A percentile compares a stretch with the other conserved stretches of the same genome.
Conservation (phyloP, 2,888 invertebrate species). For the Heliconius cydno region DNA sequence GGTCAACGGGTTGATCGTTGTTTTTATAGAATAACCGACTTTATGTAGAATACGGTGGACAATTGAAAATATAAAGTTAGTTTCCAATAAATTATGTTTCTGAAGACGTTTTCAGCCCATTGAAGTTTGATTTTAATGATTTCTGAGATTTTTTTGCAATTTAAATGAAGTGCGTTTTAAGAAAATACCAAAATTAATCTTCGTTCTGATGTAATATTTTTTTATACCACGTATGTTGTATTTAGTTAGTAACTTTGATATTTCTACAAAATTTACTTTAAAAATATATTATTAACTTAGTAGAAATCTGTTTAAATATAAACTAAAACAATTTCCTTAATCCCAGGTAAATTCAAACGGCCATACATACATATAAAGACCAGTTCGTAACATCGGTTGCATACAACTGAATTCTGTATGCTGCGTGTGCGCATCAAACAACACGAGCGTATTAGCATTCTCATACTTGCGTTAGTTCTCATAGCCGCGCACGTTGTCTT, state of each 20-base stretch:
- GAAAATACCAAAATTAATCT: neutral
- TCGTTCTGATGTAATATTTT: no score
- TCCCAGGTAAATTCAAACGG: neutral
- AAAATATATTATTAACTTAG: no score
- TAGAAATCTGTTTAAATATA: neutral
- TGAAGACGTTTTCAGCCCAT: constrained; percentile 9
- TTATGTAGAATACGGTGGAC: constrained; percentile 14
- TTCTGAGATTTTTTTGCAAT: constrained; percentile 27
- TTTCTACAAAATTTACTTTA: no score
- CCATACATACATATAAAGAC: constrained; percentile 18
- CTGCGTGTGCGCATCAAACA: constrained; percentile 65
- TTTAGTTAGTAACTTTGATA: no score
- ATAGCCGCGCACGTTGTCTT: constrained; percentile 55
- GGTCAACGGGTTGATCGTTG: constrained; percentile 22
- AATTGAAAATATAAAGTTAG: neutral
- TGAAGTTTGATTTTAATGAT: constrained; percentile 30
- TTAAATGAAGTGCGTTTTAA: constrained; percentile 1
- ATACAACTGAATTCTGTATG: constrained; percentile 63
- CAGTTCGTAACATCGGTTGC: constrained; percentile 55
- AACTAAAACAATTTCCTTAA: neutral
- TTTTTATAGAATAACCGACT: constrained; percentile 34
- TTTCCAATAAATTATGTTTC: constrained; percentile 17
- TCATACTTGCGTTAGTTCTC: constrained; percentile 74
- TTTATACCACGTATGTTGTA: no score
- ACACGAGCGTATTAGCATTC: constrained; percentile 81